phyloP scores from a whole-genome alignment of 2,888 invertebrate genomes.

The Lasioglossum vierecki region DNA sequence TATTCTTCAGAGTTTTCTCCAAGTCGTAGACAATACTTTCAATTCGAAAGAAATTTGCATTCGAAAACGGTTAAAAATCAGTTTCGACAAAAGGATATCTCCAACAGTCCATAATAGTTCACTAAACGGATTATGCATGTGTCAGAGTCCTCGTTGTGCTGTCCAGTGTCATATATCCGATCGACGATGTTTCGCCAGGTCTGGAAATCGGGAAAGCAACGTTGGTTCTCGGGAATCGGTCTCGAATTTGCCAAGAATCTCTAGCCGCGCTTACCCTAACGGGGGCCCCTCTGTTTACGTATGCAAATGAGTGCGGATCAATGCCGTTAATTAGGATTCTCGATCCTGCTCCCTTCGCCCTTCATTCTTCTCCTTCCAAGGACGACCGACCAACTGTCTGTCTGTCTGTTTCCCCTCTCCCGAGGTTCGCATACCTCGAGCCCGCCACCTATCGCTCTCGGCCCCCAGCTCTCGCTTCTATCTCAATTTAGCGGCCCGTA shows the following conservation, averaged over 20 bases:
- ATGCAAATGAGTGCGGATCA: conserved; percentile 76
- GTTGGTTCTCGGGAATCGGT: conserved; percentile 52
- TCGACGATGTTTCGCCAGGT: conserved; percentile 35
- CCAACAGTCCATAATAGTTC: not conserved
- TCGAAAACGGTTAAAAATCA: not conserved
- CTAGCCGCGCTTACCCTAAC: conserved; percentile 62
- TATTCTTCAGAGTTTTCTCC: not conserved
- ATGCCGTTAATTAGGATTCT: conserved; percentile 78
- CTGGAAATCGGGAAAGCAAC: conserved; percentile 42
- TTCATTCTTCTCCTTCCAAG: conserved; percentile 55
- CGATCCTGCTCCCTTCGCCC: conserved; percentile 57
- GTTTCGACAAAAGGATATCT: not conserved
- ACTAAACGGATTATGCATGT: not conserved
- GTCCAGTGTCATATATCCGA: conserved; percentile 6
- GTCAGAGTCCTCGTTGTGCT: not conserved
- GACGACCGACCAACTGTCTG: conserved; percentile 30
- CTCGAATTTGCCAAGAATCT: conserved; percentile 73
- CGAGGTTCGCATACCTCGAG: conserved; percentile 27
- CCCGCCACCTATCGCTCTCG: conserved; percentile 57
- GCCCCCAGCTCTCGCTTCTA: conserved; percentile 57
- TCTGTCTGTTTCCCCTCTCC: conserved; percentile 36
- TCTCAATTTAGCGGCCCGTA: conserved; percentile 72
- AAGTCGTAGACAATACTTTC: not conserved
- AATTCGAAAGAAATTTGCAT: not conserved
- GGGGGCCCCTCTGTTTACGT: conserved; percentile 72